Base-by-base conservation (phyloP, 2,113 vertebrate species). In the Heterochromis multidens region DNA sequence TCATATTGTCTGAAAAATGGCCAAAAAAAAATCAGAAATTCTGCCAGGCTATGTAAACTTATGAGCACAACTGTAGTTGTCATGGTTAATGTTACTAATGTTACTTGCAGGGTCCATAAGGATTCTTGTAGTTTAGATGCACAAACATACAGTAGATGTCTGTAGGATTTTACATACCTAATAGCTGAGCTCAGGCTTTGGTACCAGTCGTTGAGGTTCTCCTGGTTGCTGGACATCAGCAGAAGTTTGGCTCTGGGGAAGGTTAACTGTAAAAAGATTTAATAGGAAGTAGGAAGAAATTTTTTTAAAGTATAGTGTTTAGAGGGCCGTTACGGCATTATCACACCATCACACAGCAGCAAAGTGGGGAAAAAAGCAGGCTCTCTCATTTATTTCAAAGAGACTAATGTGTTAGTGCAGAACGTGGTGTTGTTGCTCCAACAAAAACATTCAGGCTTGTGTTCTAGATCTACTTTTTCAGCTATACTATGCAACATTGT, bases 191-290 rank as follows among this genome's bases (percentile, higher is more conserved):
- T 95, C 95, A 98, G 95, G 89, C 96, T 97, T 89, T 94, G 87
- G 62, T 93, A 96, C 97, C 97, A 97, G 95, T 97, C 95, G 81
- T 97, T 97, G 89, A 97, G 94, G 91, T 98, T 96, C 89, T 97
- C 95, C 92, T 97, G 97, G 95, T 97, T 96, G 59, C 94, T 95
- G 95, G 97, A 98, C 97, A 98, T 97, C 94, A 97, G 96, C 90
- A 97, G 95, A 85, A 99, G 96, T 93, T 98, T 97, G 95, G 97
- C 96, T 96, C 84, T 86, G 62, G 95, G 93, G 95, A 97, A 98
- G 94, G 96, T 97, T 92, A 99, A 85, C 96, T 97, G 94, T 91
- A 95, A 70, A 95, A 23, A 78, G 43, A 80, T 0, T 1, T 40
- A 65, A 25, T 16, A 0, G 31, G 27, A 2, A 56, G 60, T 63